These are phyloP conservation scores for Agraylea sexmaculata DNA, from an alignment of 1,140 invertebrate species.

Conservation along the genomic window DNA sequence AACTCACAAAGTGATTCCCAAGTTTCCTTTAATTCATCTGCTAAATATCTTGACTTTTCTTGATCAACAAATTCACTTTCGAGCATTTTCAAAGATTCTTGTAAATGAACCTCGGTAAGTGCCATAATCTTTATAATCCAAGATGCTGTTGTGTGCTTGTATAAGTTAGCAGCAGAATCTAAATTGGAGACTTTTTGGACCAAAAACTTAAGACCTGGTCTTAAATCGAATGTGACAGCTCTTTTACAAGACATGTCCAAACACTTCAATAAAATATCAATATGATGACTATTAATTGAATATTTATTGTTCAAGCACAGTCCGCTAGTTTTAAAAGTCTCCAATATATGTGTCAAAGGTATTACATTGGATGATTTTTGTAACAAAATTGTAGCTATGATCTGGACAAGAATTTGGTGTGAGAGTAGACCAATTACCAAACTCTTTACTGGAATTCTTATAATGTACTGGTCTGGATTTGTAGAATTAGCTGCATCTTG, in stretches of 20 bases:
- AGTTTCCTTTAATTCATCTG: conserved; percentile 39
- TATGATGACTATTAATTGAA: conserved; percentile 42
- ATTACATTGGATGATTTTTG: conserved; percentile 46
- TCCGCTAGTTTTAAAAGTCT: conserved; percentile 42
- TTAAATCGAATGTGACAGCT: conserved; percentile 73
- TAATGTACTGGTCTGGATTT: conserved; percentile 68
- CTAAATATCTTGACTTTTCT: background rate
- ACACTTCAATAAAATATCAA: conserved; percentile 61
- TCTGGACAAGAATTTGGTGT: conserved; percentile 84
- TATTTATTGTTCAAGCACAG: conserved; percentile 41
- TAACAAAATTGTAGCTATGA: conserved; percentile 74
- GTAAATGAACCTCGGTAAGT: conserved; percentile 55
- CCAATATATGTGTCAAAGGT: conserved; percentile 44
- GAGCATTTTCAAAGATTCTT: conserved; percentile 4
- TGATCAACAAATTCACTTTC: background rate
- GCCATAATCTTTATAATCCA: conserved; percentile 84
- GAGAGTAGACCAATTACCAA: conserved; percentile 78
- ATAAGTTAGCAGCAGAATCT: conserved; percentile 80
- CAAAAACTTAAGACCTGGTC: conserved; percentile 85
- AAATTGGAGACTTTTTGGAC: conserved; percentile 85
- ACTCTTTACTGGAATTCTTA: conserved; percentile 73
- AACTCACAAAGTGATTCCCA: conserved; percentile 45
- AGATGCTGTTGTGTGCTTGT: conserved; percentile 82
- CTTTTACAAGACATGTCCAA: conserved; percentile 69
- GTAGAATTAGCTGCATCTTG: conserved; percentile 56